Evolutionary conservation across 2,113 vertebrate genomes (phyloP).

Genomic region (Lasiurus borealis): DNA sequence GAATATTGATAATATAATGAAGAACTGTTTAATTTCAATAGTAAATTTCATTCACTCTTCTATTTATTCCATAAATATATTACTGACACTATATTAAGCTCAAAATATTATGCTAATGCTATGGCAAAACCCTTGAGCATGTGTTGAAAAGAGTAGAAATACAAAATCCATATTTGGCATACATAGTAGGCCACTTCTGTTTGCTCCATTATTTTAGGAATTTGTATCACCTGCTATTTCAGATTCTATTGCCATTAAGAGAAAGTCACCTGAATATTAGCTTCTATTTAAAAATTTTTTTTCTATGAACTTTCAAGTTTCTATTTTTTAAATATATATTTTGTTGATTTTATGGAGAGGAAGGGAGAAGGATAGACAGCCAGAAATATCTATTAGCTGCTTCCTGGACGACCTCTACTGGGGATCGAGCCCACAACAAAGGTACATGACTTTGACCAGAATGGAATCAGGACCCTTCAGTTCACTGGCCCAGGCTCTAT

Average conservation of each 20-base stretch:
- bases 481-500: too few species aligned
- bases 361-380: too few species aligned
- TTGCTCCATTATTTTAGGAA: not conserved
- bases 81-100: not conserved
- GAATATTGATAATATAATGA: not conserved
- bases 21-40: slow-evolving; percentile 23
- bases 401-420: too few species aligned
- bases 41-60: not conserved
- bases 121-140: not conserved
- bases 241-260: not conserved
- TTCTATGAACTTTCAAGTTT: not conserved
- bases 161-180: not conserved
- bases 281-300: too few species aligned
- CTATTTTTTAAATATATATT: not conserved
- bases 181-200: not conserved
- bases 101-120: not conserved
- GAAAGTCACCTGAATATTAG: not conserved
- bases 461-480: too few species aligned
- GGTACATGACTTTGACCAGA: too few species aligned
- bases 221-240: not conserved
- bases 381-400: too few species aligned
- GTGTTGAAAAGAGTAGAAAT: slow-evolving; percentile 2
- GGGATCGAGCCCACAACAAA: too few species aligned
- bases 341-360: too few species aligned
- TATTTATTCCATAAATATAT: not conserved